phyloP scores from a whole-genome alignment of 2,113 vertebrate genomes.

The Toxostoma redivivum region DNA sequence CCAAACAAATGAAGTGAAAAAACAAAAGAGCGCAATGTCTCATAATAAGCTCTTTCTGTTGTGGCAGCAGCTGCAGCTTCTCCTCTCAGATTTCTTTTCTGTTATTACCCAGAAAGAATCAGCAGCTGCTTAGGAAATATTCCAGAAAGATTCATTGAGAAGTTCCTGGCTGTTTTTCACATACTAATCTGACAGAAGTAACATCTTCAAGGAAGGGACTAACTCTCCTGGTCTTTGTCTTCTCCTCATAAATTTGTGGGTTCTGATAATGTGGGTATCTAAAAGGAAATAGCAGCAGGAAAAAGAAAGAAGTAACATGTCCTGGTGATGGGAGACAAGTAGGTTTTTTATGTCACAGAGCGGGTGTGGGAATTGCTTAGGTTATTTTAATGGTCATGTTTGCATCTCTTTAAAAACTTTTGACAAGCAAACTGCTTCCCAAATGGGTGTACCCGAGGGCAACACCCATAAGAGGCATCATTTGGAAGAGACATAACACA shows the following conservation, averaged over 20 bases:
- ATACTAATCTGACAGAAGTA: slow-evolving; percentile 21
- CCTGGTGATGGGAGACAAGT: not conserved
- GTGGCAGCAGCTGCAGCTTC: slow-evolving; percentile 60
- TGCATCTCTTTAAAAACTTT: not conserved
- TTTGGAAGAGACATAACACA: not conserved
- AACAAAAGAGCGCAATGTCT: not conserved
- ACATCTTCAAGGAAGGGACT: not conserved
- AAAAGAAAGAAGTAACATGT: not conserved
- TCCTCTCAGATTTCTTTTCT: slow-evolving; percentile 58
- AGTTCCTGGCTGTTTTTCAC: slow-evolving; percentile 23
- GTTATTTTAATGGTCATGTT: not conserved
- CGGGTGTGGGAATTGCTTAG: not conserved
- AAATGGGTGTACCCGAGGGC: not conserved
- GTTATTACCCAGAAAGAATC: slow-evolving; percentile 45
- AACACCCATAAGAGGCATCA: not conserved
- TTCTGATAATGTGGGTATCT: not conserved
- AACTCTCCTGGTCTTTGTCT: not conserved
- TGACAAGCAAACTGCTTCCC: not conserved
- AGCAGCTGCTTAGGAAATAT: slow-evolving; percentile 60
- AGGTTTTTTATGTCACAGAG: not conserved
- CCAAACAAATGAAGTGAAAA: slow-evolving; percentile 39
- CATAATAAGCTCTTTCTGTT: slow-evolving; percentile 43
- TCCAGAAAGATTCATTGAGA: slow-evolving; percentile 48
- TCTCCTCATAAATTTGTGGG: not conserved
- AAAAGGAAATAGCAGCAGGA: not conserved